phyloP scores from a whole-genome alignment of 35 echinoderm and acorn worm genomes.

The Apostichopus parvimensis region DNA sequence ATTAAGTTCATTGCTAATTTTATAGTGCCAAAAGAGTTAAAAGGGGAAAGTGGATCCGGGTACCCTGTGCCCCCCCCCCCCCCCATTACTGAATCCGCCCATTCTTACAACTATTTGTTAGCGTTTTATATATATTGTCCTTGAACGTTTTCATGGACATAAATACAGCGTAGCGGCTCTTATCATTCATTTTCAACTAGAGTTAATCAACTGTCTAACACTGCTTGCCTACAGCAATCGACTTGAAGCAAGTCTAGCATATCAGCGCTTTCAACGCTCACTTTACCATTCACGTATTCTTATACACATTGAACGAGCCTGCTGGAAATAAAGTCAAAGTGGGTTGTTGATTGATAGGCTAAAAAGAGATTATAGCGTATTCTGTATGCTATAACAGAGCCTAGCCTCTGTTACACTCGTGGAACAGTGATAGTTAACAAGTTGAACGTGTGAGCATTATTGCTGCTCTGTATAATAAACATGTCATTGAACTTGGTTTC shows the following conservation, averaged over 20 bases:
- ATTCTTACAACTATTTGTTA: too few species aligned
- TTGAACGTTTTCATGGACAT: too few species aligned
- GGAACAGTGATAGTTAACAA: neutral
- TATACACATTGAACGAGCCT: neutral
- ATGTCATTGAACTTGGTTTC: neutral
- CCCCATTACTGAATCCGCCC: too few species aligned
- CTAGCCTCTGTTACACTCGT: neutral
- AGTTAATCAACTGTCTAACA: too few species aligned
- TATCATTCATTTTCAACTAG: too few species aligned
- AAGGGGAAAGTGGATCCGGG: too few species aligned
- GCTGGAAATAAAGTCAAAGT: neutral
- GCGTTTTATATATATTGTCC: too few species aligned
- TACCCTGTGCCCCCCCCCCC: too few species aligned
- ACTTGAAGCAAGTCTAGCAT: conserved; percentile 2
- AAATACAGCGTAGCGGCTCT: too few species aligned
- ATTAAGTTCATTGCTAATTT: too few species aligned
- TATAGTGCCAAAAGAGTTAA: too few species aligned
- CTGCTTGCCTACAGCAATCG: too few species aligned
- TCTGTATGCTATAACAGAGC: neutral
- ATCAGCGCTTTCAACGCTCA: neutral
- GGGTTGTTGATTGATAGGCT: conserved; percentile 8
- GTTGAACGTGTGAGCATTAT: neutral
- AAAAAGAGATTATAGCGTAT: neutral
- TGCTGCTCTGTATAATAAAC: neutral
- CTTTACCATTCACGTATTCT: neutral